phyloP scores from a whole-genome alignment of 1,140 invertebrate genomes.

The Ceratina japonica region DNA sequence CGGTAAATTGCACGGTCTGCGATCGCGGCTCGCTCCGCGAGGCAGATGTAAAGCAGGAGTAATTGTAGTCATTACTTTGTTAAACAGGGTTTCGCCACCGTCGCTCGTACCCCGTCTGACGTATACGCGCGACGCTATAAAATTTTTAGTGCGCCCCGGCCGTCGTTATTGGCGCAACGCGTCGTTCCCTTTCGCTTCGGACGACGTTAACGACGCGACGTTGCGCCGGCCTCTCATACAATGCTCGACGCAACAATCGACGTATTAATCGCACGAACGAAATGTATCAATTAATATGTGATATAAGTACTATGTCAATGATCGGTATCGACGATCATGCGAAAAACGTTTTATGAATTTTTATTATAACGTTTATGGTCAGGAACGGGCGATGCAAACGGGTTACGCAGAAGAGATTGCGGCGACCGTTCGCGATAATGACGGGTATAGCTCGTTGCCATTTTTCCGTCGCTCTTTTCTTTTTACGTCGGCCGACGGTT shows the following conservation, averaged over 20 bases:
- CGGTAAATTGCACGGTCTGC: constrained; percentile 50
- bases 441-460: constrained; percentile 27
- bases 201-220: constrained; percentile 60
- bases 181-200: constrained; percentile 5
- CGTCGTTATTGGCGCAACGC: constrained; percentile 47
- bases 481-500: neutral
- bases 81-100: constrained; percentile 60
- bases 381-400: neutral
- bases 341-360: too few species aligned
- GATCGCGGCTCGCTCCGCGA: constrained; percentile 5
- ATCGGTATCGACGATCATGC: too few species aligned
- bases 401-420: constrained; percentile 52
- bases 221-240: constrained; percentile 42
- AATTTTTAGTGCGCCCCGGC: constrained; percentile 55
- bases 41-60: constrained; percentile 58
- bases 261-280: too few species aligned
- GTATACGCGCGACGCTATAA: constrained; percentile 58
- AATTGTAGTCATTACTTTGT: constrained; percentile 65
- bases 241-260: too few species aligned
- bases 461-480: neutral
- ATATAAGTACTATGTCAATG: too few species aligned
- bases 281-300: too few species aligned
- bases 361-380: too few species aligned
- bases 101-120: constrained; percentile 19
- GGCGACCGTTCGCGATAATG: constrained; percentile 46